Conservation (phyloP, 2,113 vertebrate genomes). For the Sebastes fasciatus region DNA sequence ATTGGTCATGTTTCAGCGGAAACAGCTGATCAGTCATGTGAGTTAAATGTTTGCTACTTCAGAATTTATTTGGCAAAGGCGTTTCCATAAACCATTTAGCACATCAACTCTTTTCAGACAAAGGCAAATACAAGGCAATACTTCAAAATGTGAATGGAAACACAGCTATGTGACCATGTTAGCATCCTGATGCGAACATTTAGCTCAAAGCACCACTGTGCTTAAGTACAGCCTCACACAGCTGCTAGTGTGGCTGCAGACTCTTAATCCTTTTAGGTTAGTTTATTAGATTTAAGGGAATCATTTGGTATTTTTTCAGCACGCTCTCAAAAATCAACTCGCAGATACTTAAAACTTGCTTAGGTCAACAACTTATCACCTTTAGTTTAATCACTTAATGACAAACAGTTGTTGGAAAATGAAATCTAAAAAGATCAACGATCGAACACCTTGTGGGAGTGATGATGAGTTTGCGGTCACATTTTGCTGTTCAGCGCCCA, state of each 20-base stretch:
- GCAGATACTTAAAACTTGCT: not conserved
- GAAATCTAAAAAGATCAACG: not conserved
- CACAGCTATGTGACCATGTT: not conserved
- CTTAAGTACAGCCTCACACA: too few relatives aligned
- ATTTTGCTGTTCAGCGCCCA: not conserved
- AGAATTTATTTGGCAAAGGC: too few relatives aligned
- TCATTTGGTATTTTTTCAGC: not conserved
- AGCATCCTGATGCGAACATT: not conserved
- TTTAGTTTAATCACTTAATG: not conserved
- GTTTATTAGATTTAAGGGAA: conserved; percentile 3
- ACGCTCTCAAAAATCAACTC: not conserved
- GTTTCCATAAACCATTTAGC: too few relatives aligned
- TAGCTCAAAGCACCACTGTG: not conserved
- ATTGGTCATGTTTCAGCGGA: too few relatives aligned
- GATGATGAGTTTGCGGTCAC: not conserved
- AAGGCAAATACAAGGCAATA: too few relatives aligned
- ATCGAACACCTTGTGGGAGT: not conserved
- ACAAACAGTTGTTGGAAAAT: not conserved
- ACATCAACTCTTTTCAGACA: too few relatives aligned
- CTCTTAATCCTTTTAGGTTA: not conserved
- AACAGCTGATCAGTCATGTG: too few relatives aligned
- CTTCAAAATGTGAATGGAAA: too few relatives aligned
- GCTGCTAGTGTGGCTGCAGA: not conserved
- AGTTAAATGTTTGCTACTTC: too few relatives aligned
- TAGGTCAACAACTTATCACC: not conserved